A percentile compares a stretch with the other conserved stretches of the same genome.
These are phyloP conservation scores for Mugil cephalus DNA, from an alignment of 2,113 vertebrate species.

Conservation along the genomic window DNA sequence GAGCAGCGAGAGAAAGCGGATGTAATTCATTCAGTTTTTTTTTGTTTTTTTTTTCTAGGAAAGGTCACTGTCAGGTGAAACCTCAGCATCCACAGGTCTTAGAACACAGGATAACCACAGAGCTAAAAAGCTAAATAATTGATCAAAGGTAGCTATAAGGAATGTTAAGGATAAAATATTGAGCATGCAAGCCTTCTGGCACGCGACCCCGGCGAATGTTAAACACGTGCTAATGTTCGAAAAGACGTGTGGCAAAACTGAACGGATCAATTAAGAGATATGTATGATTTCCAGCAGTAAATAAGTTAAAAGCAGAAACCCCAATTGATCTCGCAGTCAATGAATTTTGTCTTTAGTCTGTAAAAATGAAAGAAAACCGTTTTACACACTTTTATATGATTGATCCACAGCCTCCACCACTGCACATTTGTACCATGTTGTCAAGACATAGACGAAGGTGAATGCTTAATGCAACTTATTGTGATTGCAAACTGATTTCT, in stretches of 20 bases:
- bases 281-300: no score
- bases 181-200: conserved; percentile 4
- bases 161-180: conserved; percentile 50
- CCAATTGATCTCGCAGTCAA: no score
- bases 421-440: no score
- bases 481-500: no score
- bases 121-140: conserved; percentile 33
- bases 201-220: neutral
- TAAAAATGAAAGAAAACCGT: no score
- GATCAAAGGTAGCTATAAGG: neutral
- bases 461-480: no score
- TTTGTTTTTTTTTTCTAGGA: neutral
- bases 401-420: no score
- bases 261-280: neutral
- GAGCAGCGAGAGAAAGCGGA: neutral
- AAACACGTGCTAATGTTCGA: neutral
- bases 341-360: no score
- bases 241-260: neutral
- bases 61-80: conserved; percentile 33
- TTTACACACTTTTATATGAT: no score
- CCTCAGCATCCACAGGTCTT: neutral
- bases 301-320: no score
- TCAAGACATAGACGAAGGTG: no score
- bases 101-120: neutral
- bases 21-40: conserved; percentile 24